Evolutionary conservation across 1,140 invertebrate species (phyloP), one percentile per base, ranked within the genome.

Genomic region (Lepidotrigona ventralis): DNA sequence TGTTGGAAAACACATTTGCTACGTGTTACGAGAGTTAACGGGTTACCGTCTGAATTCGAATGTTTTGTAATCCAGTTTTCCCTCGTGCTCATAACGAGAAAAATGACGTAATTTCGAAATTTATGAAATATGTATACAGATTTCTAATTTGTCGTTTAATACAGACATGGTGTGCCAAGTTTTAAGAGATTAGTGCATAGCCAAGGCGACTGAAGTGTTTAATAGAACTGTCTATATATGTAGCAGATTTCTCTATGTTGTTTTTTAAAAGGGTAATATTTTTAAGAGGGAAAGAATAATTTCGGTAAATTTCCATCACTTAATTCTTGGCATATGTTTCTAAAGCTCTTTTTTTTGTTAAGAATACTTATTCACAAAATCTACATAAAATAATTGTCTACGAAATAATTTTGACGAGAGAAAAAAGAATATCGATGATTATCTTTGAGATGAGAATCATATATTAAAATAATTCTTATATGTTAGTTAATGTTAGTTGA

Each of bases 21-120:
- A 72, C 78, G 68, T 63, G 78, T 80, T 80, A 63, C 78, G 23
- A 66, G 9, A 39, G 23, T 70, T 70, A 79, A 79, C 19, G 64
- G 15, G 12, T 2, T 69, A 15, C 11, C 8, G n/a, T 51, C 23
- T 60, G 56, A 46, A 80, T 80, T 71, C n/a, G 19, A 51, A 51
- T 53, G 78, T 71, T 72, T 80, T 71, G 17, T 46, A 69, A 56
- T 23, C 33, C 21, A 11, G 5, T 39, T 29, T 26, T 1, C 9
- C 54, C 9, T 8, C 29, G 26, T 68, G 17, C 8, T 12, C 19
- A 1, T 5, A 23, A 46, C 0, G 74, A 19, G 66, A 69, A 26
- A 26, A 71, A 71, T 79, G 71, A 79, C 63, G 17, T 29, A 71
- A 71, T 46, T 58, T 17, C 29, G 11, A 9, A n/a, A 46, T 46